Evolutionary conservation across 1,140 invertebrate genomes (phyloP).

Genomic region (Aphis craccivora): DNA sequence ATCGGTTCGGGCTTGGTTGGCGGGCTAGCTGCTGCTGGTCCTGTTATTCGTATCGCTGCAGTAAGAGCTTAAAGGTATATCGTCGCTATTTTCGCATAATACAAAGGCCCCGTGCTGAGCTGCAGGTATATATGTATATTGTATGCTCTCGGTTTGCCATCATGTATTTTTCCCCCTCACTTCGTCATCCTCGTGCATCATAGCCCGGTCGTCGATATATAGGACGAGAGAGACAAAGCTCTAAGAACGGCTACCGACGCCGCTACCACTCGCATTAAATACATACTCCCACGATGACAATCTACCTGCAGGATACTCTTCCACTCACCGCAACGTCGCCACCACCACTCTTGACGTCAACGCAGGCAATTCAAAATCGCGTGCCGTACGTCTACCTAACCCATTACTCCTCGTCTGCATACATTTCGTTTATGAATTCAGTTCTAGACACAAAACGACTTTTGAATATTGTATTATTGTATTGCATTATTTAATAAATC

Average conservation of each 20-base stretch:
- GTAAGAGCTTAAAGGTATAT: background rate
- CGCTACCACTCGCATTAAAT: background rate
- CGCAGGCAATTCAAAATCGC: background rate
- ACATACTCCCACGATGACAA: background rate
- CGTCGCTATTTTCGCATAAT: constrained; percentile 5
- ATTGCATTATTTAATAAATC: background rate
- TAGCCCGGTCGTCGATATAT: background rate
- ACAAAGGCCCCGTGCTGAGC: background rate
- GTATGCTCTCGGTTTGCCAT: background rate
- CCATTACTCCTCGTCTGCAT: no score
- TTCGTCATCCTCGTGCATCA: no score
- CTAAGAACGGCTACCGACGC: background rate
- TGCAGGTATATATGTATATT: background rate
- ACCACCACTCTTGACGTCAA: background rate
- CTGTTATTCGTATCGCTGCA: background rate
- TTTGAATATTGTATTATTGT: background rate
- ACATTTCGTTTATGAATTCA: background rate
- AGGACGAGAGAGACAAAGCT: background rate
- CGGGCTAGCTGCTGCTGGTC: background rate
- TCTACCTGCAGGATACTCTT: background rate
- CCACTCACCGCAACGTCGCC: background rate
- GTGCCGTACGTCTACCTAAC: background rate
- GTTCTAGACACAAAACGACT: background rate
- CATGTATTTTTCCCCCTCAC: background rate
- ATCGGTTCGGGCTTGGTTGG: background rate